Percentiles rank a stretch among this genome's conserved stretches.
Evolutionary conservation across 2,797 vertebrate genomes (phyloP).

Genomic region (Sorex maritimensis): DNA sequence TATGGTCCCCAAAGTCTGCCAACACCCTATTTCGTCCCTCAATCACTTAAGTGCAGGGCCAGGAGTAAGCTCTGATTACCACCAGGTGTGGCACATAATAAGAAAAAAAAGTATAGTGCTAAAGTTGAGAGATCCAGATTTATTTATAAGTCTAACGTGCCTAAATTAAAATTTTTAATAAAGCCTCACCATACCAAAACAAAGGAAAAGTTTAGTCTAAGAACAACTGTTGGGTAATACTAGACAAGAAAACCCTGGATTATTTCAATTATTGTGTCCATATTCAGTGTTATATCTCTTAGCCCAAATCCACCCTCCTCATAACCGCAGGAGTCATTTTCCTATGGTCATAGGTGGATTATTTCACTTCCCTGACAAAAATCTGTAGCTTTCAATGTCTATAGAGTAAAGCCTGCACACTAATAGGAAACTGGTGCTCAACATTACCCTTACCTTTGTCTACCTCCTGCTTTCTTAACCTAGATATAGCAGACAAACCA

Average conservation of each 20-base stretch:
- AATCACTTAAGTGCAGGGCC: too few relatives aligned
- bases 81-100: too few relatives aligned
- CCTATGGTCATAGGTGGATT: neutral
- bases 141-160: too few relatives aligned
- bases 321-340: constrained; percentile 12
- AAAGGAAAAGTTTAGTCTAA: neutral
- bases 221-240: neutral
- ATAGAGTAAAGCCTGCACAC: neutral
- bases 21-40: too few relatives aligned
- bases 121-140: too few relatives aligned
- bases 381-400: neutral
- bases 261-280: neutral
- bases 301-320: neutral
- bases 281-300: neutral
- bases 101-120: too few relatives aligned
- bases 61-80: too few relatives aligned
- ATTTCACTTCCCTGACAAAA: constrained; percentile 8
- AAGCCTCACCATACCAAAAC: too few relatives aligned
- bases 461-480: neutral
- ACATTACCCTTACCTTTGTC: neutral
- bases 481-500: neutral
- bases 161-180: too few relatives aligned
- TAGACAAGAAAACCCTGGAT: constrained; percentile 23
- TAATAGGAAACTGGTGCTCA: neutral
- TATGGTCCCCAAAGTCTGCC: too few relatives aligned